Conservation (phyloP, 1,140 invertebrate genomes). For the Popillia japonica region DNA sequence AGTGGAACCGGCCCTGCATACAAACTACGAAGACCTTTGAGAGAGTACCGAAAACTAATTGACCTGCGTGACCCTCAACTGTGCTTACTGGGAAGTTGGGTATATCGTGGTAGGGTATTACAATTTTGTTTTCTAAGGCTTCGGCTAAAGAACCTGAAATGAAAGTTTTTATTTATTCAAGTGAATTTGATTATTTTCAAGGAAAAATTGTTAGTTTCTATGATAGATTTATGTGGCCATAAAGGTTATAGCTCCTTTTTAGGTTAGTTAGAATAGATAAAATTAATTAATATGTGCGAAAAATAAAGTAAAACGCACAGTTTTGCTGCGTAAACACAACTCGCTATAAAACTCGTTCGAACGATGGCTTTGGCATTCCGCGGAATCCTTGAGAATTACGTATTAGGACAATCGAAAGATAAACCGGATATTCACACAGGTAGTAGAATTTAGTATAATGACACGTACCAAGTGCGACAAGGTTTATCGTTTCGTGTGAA, state of each 20-base stretch:
- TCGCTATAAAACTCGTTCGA: background rate
- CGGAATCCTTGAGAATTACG: background rate
- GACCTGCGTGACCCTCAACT: constrained; percentile 89
- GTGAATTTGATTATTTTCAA: constrained; percentile 35
- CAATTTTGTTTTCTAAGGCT: constrained; percentile 73
- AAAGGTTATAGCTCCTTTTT: too few species aligned
- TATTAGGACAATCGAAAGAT: background rate
- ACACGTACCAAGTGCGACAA: too few species aligned
- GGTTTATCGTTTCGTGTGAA: too few species aligned
- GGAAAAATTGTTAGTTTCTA: background rate
- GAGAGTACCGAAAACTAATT: constrained; percentile 88
- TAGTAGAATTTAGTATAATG: background rate
- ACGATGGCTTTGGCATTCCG: background rate
- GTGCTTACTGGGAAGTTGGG: constrained; percentile 91
- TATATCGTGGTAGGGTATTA: constrained; percentile 86
- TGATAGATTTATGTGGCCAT: too few species aligned
- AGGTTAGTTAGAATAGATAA: too few species aligned
- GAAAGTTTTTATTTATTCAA: constrained; percentile 35
- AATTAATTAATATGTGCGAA: too few species aligned
- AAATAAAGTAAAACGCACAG: too few species aligned
- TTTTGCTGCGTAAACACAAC: too few species aligned
- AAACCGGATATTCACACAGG: background rate
- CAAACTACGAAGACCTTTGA: constrained; percentile 82
- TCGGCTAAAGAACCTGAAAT: constrained; percentile 82
- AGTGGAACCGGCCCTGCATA: constrained; percentile 96